These are phyloP conservation scores for Apodemus agrarius DNA, from an alignment of 2,797 vertebrate genomes.

Conservation along the genomic window DNA sequence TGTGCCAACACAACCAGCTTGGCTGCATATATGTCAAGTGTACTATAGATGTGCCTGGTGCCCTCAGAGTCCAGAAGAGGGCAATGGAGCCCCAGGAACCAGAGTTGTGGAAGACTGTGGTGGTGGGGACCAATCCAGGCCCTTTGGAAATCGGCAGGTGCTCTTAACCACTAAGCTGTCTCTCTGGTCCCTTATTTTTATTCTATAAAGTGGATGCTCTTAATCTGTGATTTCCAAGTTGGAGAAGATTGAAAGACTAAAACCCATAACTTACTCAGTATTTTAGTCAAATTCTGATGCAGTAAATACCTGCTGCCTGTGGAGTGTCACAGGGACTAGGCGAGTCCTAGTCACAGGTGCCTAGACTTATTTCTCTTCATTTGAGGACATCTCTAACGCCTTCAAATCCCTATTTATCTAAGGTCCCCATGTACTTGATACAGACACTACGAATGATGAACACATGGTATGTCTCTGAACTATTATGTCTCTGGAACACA, in stretches of 20 bases:
- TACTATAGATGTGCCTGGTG: not conserved
- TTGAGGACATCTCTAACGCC: not conserved
- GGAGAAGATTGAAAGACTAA: not conserved
- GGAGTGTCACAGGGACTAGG: not conserved
- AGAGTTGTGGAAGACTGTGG: not conserved
- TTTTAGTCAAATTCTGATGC: not conserved
- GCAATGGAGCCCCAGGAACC: not conserved
- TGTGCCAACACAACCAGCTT: not conserved
- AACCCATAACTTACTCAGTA: not conserved
- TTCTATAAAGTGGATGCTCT: not conserved
- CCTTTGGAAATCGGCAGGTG: not conserved
- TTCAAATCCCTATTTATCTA: not conserved
- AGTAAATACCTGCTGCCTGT: rapidly evolving
- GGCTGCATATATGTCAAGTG: not conserved
- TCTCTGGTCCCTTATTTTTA: not conserved
- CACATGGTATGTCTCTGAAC: not conserved
- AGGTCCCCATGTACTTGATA: not conserved
- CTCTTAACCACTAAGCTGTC: not conserved
- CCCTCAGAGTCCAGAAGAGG: not conserved
- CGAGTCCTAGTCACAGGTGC: not conserved
- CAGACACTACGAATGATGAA: rapidly evolving
- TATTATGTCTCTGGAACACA: not conserved
- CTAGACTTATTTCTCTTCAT: not conserved
- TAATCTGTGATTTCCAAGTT: not conserved
- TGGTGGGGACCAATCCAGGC: not conserved